Evolutionary conservation across 2,797 vertebrate species (phyloP), one percentile per base, ranked within the genome.

Genomic region (Enteromius radiatus): DNA sequence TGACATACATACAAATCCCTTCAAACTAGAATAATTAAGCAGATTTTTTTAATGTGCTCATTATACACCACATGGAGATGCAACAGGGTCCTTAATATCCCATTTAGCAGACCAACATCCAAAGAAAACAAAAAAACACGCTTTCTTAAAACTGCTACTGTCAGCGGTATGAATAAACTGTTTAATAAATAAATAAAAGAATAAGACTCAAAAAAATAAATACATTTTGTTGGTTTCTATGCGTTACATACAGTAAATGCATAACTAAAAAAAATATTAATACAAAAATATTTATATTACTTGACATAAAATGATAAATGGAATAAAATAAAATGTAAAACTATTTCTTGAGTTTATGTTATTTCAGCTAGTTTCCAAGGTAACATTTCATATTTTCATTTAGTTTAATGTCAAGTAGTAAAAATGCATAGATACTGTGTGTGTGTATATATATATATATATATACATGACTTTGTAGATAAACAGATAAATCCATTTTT

Each of bases 21-120:
- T 91, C 85, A 80, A 78, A 64, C 87, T 85, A 89, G 87, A 89
- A 88, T 84, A 84, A 84, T 61, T 86, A 89, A 88, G 82, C 91
- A 90, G 86, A 90, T 90, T 91, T 82, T 83, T 86, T 73, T 84
- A 70, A 71, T 83, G 47, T 63, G 84, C 76, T 83, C 71, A 84
- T 84, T 77, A 19, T 14, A 49, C 49, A 54, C 76, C 67, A 83
- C 83, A 74, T 84, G 83, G 83, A 79, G 79, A 85, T 80, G 64
- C 80, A 87, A 64, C 77, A 68, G 70, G 65, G 59, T 75, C 49
- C 81, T 82, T 68, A 70, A 79, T 38, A 82, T 56, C 21, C 76
- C 65, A 78, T 86, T 76, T 84, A 80, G 54, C 69, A 65, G 81
- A 86, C 63, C 67, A 84, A 70, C 54, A 43, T 52, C 49, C 69